Evolutionary conservation across 2,113 vertebrate genomes (phyloP).

Genomic region (Nyctibius bracteatus): DNA sequence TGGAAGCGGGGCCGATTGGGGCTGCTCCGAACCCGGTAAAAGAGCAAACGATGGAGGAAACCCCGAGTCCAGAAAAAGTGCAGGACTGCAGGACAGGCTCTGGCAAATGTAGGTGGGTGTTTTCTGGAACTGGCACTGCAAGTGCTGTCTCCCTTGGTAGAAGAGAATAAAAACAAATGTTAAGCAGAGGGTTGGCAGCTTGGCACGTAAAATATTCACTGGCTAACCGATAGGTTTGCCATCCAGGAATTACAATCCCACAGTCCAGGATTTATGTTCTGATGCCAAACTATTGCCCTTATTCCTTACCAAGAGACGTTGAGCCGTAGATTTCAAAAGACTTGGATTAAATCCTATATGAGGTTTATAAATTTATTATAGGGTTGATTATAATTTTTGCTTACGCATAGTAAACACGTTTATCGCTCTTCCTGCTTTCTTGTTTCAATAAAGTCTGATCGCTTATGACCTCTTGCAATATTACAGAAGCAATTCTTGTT

Average conservation of each 20-base stretch:
- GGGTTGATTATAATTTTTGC: not conserved
- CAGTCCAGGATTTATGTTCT: not conserved
- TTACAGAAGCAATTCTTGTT: not conserved
- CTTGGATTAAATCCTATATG: not conserved
- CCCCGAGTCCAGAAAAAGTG: rapidly evolving
- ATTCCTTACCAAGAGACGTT: not conserved
- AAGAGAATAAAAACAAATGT: not conserved
- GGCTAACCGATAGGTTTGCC: not conserved
- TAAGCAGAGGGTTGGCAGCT: not conserved
- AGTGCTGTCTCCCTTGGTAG: rapidly evolving
- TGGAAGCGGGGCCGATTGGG: rapidly evolving
- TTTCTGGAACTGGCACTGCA: not conserved
- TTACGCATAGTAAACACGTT: not conserved
- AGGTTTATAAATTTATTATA: not conserved
- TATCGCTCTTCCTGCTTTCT: not conserved
- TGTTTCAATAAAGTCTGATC: not conserved
- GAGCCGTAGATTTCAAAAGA: not conserved
- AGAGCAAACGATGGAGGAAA: not conserved
- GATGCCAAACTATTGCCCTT: not conserved
- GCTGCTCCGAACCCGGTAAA: not conserved
- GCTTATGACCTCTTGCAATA: not conserved
- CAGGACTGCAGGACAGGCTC: not conserved
- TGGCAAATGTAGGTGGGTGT: not conserved
- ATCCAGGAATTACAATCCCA: not conserved
- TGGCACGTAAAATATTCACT: rapidly evolving